Percentiles rank a stretch among this genome's conserved stretches.
These are phyloP conservation scores for Acanthisitta chloris DNA, from an alignment of 2,113 vertebrate genomes.

Conservation along the genomic window DNA sequence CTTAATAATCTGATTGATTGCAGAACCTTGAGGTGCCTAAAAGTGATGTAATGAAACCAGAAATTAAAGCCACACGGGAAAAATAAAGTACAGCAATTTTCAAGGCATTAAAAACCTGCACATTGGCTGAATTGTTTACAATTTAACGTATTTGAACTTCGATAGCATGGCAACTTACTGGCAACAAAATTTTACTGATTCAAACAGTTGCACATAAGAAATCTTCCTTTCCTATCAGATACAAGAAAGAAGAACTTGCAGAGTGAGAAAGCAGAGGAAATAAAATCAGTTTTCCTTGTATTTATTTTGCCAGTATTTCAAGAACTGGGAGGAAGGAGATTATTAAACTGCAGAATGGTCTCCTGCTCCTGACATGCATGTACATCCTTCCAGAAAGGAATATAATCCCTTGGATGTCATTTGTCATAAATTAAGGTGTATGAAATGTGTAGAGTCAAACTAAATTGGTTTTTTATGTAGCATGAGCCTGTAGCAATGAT, in stretches of 20 bases:
- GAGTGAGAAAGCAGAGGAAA: neutral
- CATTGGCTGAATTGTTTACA: neutral
- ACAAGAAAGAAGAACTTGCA: neutral
- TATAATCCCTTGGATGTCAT: neutral
- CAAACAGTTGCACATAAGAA: neutral
- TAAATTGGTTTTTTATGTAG: neutral
- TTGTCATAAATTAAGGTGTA: neutral
- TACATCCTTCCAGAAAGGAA: neutral
- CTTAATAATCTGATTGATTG: slow-evolving; percentile 19
- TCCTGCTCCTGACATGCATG: neutral
- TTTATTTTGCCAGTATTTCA: neutral
- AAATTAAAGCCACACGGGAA: neutral
- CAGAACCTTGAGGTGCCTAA: neutral
- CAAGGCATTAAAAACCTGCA: neutral
- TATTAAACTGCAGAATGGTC: neutral
- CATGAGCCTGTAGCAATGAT: neutral
- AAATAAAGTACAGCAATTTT: neutral
- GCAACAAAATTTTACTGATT: neutral
- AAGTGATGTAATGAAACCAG: slow-evolving; percentile 3
- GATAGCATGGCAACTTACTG: neutral
- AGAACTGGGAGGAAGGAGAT: neutral
- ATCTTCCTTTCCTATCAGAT: neutral
- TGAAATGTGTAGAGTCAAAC: neutral
- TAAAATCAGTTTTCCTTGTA: neutral
- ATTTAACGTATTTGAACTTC: neutral